Evolutionary conservation across 2,888 invertebrate genomes (phyloP).

Genomic region (Byasa hedistus): DNA sequence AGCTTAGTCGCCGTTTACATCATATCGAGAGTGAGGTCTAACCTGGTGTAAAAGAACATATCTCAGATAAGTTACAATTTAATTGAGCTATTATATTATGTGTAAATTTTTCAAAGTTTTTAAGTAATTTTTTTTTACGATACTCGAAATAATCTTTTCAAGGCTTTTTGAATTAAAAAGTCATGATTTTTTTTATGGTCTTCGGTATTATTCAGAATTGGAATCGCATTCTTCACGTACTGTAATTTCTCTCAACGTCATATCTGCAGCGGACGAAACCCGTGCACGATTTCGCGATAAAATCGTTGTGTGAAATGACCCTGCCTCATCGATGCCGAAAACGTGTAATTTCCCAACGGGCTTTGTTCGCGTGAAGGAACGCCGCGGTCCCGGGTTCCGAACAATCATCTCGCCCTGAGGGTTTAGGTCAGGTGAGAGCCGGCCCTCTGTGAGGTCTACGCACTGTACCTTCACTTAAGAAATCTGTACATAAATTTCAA

Average conservation of each 20-base stretch:
- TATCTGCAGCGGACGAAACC: no score
- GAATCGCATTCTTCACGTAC: no score
- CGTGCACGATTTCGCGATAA: slow-evolving; percentile 12
- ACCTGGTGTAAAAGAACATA: no score
- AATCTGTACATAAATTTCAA: neutral
- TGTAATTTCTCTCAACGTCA: no score
- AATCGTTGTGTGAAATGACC: slow-evolving; percentile 10
- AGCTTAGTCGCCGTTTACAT: no score
- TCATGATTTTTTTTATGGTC: neutral
- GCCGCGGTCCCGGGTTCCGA: slow-evolving; percentile 3
- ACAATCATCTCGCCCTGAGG: slow-evolving; percentile 11
- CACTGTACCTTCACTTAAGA: neutral
- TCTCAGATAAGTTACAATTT: no score
- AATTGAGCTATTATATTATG: no score
- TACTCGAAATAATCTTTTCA: no score
- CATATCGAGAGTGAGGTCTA: no score
- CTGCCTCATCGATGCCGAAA: slow-evolving; percentile 3
- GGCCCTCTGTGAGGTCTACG: neutral
- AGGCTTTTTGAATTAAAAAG: no score
- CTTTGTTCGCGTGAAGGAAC: slow-evolving; percentile 21
- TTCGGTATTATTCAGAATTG: neutral
- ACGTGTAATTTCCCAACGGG: slow-evolving; percentile 12
- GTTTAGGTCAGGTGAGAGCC: slow-evolving; percentile 14
- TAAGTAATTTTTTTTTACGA: no score
- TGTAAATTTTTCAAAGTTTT: no score